These are phyloP conservation scores for Mycetomoellerius zeteki DNA, from an alignment of 1,140 invertebrate species.

Conservation along the genomic window DNA sequence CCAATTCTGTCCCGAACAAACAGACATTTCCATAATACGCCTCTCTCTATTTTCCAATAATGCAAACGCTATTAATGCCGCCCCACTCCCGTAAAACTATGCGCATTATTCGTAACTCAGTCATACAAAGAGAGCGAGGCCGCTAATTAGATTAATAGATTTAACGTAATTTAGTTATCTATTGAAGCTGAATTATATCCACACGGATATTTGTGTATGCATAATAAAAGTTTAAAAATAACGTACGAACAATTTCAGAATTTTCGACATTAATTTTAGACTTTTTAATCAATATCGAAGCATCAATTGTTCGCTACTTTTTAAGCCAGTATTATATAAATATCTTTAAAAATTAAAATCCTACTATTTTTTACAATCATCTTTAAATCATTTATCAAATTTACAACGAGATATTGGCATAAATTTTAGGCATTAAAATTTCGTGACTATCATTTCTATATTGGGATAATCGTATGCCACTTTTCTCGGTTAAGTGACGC, in stretches of 20 bases:
- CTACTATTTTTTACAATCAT: not conserved
- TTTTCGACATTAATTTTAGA: slow-evolving; percentile 1
- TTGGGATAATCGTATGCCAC: not conserved
- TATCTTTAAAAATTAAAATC: not conserved
- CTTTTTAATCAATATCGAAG: slow-evolving; percentile 23
- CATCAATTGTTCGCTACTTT: not conserved
- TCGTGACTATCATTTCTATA: not conserved
- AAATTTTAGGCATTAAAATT: not conserved
- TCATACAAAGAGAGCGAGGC: not conserved
- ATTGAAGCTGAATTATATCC: slow-evolving; percentile 4
- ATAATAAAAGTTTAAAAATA: not conserved
- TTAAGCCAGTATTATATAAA: slow-evolving; percentile 1
- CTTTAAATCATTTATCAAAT: not conserved
- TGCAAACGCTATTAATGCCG: slow-evolving; percentile 29
- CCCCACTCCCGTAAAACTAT: slow-evolving; percentile 31
- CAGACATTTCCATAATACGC: slow-evolving; percentile 53
- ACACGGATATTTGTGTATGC: not conserved
- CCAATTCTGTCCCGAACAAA: slow-evolving; percentile 57
- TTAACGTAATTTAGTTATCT: slow-evolving; percentile 40
- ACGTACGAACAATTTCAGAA: not conserved
- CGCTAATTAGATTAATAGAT: slow-evolving; percentile 47
- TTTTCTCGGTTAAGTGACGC: not conserved
- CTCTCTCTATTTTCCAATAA: slow-evolving; percentile 53
- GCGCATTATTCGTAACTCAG: slow-evolving; percentile 28
- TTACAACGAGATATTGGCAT: no score